A percentile compares a stretch with the other conserved stretches of the same genome.
Evolutionary conservation across 2,797 vertebrate species (phyloP).

Genomic region (Neosilurus mollespiculum): DNA sequence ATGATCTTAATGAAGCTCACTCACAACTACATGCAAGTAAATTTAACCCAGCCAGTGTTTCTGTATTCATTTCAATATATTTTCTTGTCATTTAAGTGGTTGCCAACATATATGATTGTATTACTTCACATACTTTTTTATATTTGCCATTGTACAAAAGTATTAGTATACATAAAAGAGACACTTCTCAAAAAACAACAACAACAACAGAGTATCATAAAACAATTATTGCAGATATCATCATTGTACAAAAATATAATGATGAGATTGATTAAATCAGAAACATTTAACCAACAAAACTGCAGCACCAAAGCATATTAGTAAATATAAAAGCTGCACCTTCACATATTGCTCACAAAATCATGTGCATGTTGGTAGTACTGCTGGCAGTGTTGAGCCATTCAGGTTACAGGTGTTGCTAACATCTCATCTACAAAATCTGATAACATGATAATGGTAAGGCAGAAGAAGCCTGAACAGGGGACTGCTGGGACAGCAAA

Average conservation of each 20-base stretch:
- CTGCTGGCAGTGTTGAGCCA: conserved; percentile 25
- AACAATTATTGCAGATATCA: conserved; percentile 13
- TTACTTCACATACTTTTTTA: conserved; percentile 23
- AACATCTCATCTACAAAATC: conserved; percentile 13
- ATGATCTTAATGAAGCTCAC: neutral
- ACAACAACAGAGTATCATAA: neutral
- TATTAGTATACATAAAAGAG: conserved; percentile 18
- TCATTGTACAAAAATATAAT: conserved; percentile 23
- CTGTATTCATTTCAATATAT: neutral
- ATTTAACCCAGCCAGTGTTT: neutral
- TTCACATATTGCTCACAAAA: conserved; percentile 25
- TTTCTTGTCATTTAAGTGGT: conserved; percentile 5
- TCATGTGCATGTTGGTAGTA: conserved; percentile 19
- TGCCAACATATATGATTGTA: conserved; percentile 1
- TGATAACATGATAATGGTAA: conserved; percentile 33
- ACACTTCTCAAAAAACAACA: neutral
- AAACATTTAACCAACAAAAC: conserved; percentile 25
- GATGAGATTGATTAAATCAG: conserved; percentile 15
- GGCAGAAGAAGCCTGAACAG: neutral
- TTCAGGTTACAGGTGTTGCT: conserved; percentile 22
- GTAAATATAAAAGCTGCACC: conserved; percentile 37
- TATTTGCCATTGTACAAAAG: conserved; percentile 17
- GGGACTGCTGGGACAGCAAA: neutral
- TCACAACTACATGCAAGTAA: neutral
- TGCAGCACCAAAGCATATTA: conserved; percentile 50